These are phyloP conservation scores for Notarius quadriscutis DNA, from an alignment of 2,113 vertebrate genomes.

Conservation along the genomic window DNA sequence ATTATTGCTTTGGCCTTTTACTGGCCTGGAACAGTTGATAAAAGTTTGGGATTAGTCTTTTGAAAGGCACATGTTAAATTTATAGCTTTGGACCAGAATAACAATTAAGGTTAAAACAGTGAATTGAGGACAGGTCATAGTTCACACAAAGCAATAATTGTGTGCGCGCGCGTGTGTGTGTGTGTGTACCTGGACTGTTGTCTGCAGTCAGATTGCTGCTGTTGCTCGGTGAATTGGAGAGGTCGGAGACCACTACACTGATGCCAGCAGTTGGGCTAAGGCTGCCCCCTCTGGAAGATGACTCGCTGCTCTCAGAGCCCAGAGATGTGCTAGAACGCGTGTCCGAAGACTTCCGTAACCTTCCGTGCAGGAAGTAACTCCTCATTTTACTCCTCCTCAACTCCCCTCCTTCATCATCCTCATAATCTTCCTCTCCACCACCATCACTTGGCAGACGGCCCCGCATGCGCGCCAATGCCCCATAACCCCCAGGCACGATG, in stretches of 20 bases:
- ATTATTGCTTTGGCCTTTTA: neutral
- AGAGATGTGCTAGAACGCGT: constrained; percentile 91
- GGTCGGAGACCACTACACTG: constrained; percentile 71
- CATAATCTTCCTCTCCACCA: constrained; percentile 80
- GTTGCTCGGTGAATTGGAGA: constrained; percentile 77
- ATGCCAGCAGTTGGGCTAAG: constrained; percentile 79
- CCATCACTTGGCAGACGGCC: constrained; percentile 74
- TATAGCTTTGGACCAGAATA: neutral
- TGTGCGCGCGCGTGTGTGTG: constrained; percentile 11
- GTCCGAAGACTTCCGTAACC: constrained; percentile 86
- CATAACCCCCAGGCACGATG: constrained; percentile 75
- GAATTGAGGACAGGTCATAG: neutral
- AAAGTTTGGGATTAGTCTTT: neutral
- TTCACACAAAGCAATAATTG: neutral
- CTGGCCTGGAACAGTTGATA: neutral
- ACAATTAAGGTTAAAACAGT: neutral
- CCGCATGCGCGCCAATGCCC: constrained; percentile 55
- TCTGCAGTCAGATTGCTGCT: constrained; percentile 87
- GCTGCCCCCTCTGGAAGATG: constrained; percentile 83
- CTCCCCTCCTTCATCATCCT: constrained; percentile 80
- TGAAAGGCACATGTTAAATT: neutral
- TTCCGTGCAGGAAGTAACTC: constrained; percentile 84
- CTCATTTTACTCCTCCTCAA: constrained; percentile 82
- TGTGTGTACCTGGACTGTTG: constrained; percentile 80
- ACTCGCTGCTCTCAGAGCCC: constrained; percentile 92